phyloP scores from a whole-genome alignment of 2,797 vertebrate genomes.

The Coccyzus lansbergi region DNA sequence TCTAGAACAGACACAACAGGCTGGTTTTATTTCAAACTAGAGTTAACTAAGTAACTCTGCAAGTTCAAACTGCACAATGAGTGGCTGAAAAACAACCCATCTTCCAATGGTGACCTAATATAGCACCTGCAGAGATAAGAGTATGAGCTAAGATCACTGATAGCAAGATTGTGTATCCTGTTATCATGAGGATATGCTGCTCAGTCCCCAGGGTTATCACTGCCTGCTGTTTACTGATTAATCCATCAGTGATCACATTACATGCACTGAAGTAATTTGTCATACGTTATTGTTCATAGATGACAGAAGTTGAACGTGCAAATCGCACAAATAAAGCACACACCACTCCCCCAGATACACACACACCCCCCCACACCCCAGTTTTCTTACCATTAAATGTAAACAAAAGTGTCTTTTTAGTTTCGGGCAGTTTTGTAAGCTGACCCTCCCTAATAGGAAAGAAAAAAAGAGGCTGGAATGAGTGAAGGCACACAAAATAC shows the following conservation, averaged over 20 bases:
- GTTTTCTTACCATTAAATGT: conserved; percentile 94
- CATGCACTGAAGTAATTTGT: neutral
- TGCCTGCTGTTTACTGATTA: neutral
- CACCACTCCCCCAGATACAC: neutral
- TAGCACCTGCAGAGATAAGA: neutral
- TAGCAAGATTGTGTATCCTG: neutral
- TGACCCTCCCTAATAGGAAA: conserved; percentile 91
- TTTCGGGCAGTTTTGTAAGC: conserved; percentile 97
- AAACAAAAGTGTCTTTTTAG: conserved; percentile 98
- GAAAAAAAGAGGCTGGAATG: conserved; percentile 38
- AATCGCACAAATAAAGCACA: neutral
- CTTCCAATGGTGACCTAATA: neutral
- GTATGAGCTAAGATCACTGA: neutral
- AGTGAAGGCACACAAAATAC: neutral
- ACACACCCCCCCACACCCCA: fast-evolving
- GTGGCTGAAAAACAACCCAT: neutral
- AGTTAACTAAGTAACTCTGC: neutral
- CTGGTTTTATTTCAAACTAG: neutral
- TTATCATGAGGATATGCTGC: neutral
- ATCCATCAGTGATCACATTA: neutral
- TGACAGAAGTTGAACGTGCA: neutral
- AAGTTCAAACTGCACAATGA: neutral
- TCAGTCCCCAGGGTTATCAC: neutral
- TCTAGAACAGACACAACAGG: neutral
- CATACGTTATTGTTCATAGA: neutral